These are phyloP conservation scores for Brotogeris chrysoptera DNA, from an alignment of 2,797 vertebrate species.

Conservation along the genomic window DNA sequence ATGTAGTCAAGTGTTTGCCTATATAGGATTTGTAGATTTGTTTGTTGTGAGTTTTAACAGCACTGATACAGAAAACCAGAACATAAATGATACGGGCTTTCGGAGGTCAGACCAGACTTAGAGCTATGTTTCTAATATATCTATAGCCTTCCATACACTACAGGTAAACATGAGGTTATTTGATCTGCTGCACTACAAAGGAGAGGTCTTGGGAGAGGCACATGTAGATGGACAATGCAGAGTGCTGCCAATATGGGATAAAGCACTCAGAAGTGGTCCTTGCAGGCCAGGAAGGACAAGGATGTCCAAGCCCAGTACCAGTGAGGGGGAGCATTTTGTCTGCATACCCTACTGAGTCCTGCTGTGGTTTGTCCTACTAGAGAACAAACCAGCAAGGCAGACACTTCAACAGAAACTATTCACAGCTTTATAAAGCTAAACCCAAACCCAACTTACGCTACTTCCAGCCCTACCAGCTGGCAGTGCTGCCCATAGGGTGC, in stretches of 20 bases:
- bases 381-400: not conserved
- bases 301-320: not conserved
- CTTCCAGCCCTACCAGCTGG: not conserved
- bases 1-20: not conserved
- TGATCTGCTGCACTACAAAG: not conserved
- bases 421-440: not conserved
- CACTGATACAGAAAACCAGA: not conserved
- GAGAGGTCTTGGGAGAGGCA: not conserved
- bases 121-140: not conserved
- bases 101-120: not conserved
- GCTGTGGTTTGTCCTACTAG: not conserved
- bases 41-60: not conserved
- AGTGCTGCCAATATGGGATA: rapidly evolving
- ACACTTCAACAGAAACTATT: not conserved
- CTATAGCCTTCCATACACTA: not conserved
- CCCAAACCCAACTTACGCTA: not conserved
- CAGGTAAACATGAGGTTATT: not conserved
- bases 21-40: not conserved
- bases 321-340: rapidly evolving
- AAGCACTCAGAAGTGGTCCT: not conserved
- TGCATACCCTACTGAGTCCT: not conserved
- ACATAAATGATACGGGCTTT: rapidly evolving
- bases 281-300: not conserved
- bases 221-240: rapidly evolving
- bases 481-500: not conserved